Conservation (phyloP, 1,140 invertebrate genomes). For the Euwallacea fornicatus region DNA sequence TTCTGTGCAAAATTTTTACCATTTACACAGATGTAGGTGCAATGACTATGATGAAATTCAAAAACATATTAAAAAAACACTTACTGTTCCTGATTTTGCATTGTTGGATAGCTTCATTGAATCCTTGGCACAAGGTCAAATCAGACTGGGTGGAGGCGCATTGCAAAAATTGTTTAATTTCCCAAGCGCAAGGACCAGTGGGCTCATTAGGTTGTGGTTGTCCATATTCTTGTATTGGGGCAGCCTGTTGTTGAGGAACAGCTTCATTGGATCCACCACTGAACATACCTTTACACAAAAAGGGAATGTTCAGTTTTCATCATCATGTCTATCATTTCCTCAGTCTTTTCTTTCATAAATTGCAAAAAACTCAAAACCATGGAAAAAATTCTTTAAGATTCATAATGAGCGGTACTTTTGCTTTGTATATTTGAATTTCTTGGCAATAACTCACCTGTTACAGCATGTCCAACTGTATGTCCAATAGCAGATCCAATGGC, state of each 20-base stretch:
- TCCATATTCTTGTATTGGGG: slow-evolving; percentile 50
- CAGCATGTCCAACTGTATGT: slow-evolving; percentile 79
- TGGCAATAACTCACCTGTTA: slow-evolving; percentile 61
- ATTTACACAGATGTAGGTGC: too few species aligned
- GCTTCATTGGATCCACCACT: slow-evolving; percentile 67
- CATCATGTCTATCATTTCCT: too few species aligned
- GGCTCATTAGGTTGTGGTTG: slow-evolving; percentile 55
- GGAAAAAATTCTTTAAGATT: too few species aligned
- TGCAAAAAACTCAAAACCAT: too few species aligned
- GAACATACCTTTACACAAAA: slow-evolving; percentile 62
- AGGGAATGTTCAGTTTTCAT: slow-evolving; percentile 2
- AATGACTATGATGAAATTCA: too few species aligned
- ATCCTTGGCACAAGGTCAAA: slow-evolving; percentile 84
- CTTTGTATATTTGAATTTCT: background rate
- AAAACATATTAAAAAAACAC: slow-evolving; percentile 7
- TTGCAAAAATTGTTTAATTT: slow-evolving; percentile 86
- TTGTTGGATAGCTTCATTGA: slow-evolving; percentile 89
- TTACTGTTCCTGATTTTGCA: slow-evolving; percentile 68
- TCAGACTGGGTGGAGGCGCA: slow-evolving; percentile 85
- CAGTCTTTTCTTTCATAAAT: too few species aligned
- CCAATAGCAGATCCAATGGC: slow-evolving; percentile 87
- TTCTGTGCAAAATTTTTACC: too few species aligned
- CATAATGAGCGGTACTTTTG: too few species aligned
- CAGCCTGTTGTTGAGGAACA: slow-evolving; percentile 50
- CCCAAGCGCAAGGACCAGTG: slow-evolving; percentile 79